These are phyloP conservation scores for Bombus pyrosoma DNA, from an alignment of 1,140 invertebrate genomes.

Conservation along the genomic window DNA sequence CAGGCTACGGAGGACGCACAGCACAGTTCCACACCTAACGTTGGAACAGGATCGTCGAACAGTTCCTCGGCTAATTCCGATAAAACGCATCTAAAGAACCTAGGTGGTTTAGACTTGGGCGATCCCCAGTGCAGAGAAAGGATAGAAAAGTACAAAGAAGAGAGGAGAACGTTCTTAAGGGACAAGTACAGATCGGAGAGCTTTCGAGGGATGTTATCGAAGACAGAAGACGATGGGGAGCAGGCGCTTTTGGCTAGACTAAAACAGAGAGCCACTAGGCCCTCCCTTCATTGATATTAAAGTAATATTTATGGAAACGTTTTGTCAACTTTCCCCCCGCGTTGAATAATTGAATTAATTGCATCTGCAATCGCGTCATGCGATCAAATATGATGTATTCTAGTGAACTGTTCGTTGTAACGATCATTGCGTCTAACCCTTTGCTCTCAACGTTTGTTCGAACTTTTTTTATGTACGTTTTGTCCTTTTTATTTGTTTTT, in stretches of 20 bases:
- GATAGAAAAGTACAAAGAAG: slow-evolving; percentile 96
- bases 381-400: slow-evolving; percentile 16
- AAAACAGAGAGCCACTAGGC: slow-evolving; percentile 80
- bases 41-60: slow-evolving; percentile 65
- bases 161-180: slow-evolving; percentile 91
- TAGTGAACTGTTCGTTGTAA: slow-evolving; percentile 2
- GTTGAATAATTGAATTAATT: slow-evolving; percentile 9
- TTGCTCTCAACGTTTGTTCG: slow-evolving; percentile 20
- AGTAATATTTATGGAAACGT: slow-evolving; percentile 58
- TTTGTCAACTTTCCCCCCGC: slow-evolving; percentile 31
- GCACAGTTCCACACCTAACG: slow-evolving; percentile 79
- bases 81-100: slow-evolving; percentile 66
- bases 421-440: slow-evolving; percentile 32
- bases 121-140: slow-evolving; percentile 86
- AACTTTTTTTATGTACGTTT: neutral
- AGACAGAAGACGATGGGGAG: slow-evolving; percentile 78
- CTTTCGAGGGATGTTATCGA: slow-evolving; percentile 84
- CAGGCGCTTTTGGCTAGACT: slow-evolving; percentile 79
- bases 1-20: slow-evolving; percentile 72
- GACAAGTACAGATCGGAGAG: slow-evolving; percentile 94
- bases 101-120: slow-evolving; percentile 81
- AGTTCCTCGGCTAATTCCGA: slow-evolving; percentile 62
- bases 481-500: neutral
- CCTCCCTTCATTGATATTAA: slow-evolving; percentile 78
- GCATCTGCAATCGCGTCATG: slow-evolving; percentile 19